These are phyloP conservation scores for Keiferia lycopersicella DNA, from an alignment of 2,888 invertebrate species.

Conservation along the genomic window DNA sequence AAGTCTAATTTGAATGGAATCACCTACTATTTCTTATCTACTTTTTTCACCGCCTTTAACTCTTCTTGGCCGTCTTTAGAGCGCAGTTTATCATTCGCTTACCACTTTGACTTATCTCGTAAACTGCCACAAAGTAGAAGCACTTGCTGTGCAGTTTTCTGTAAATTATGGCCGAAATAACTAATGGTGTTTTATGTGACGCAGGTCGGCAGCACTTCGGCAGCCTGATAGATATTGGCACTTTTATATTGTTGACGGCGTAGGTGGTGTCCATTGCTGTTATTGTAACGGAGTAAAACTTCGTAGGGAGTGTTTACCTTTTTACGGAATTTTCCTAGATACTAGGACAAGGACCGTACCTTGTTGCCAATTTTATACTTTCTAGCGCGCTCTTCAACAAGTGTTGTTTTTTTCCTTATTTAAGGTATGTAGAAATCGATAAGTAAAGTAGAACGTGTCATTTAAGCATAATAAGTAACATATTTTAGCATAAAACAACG, in stretches of 20 bases:
- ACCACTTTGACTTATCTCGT: conserved; percentile 23
- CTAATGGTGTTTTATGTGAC: conserved; percentile 42
- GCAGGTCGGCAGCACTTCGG: conserved; percentile 42
- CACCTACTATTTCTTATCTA: not conserved
- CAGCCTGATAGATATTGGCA: conserved; percentile 27
- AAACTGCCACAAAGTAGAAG: conserved; percentile 45
- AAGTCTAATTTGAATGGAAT: too few relatives aligned
- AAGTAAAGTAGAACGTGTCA: too few relatives aligned
- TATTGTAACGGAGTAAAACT: too few relatives aligned
- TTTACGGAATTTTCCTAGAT: too few relatives aligned
- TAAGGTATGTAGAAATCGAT: too few relatives aligned
- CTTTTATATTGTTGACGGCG: not conserved
- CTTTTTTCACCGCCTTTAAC: not conserved
- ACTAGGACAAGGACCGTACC: too few relatives aligned
- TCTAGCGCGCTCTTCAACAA: too few relatives aligned
- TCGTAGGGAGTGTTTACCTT: too few relatives aligned
- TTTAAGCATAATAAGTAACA: too few relatives aligned
- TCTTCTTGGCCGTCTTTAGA: conserved; percentile 22
- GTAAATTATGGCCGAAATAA: conserved; percentile 50
- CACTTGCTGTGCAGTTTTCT: conserved; percentile 42
- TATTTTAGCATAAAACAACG: too few relatives aligned
- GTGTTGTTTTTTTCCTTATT: too few relatives aligned
- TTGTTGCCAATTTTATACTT: too few relatives aligned
- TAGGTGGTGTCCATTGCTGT: not conserved
- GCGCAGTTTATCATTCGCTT: conserved; percentile 15